Evolutionary conservation across 2,113 vertebrate species (phyloP), one percentile per base, ranked within the genome.

Genomic region (Pseudonaja textilis): DNA sequence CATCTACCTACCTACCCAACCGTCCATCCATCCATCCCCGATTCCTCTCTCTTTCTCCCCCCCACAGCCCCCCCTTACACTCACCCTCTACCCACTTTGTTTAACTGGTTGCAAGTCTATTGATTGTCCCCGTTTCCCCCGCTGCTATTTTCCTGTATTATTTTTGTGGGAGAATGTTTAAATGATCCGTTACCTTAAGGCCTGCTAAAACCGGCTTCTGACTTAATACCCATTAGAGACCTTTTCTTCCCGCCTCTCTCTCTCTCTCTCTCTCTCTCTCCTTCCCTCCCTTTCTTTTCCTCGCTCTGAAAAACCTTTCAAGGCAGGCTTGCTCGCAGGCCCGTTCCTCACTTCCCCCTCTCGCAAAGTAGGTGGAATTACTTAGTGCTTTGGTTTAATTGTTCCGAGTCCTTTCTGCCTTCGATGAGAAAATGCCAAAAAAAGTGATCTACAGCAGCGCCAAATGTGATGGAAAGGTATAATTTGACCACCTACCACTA

Each of bases 401-500:
- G 96, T 96, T 96, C 95, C 94, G 95, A 95, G 94, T 94, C 95
- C 93, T 96, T 95, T 92, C 93, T 95, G 93, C 90, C 93, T 93
- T 96, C 91, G 92, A 94, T 93, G 93, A 96, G 96, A 94, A 93
- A 96, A 96, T 95, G 95, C 95, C 87, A 93, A n/a, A n/a, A 61
- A 88, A 95, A 95, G 93, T 96, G 96, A 96, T 95, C 93, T 94
- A 93, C 96, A 94, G 56, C 4, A 64, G 94, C 61, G 93, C 95
- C 95, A 95, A 96, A 93, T 94, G 93, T 97, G 97, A 97, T 97
- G 96, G 96, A 97, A 97, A 96, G 97, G 97, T 97, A 95, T 97
- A 97, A 97, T 97, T 97, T 97, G 97, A 95, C 97, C 97, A 96
- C 97, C 96, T 97, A 97, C 97, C 95, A 95, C 93, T 5, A 90